Evolutionary conservation across 2,888 invertebrate genomes (phyloP), one percentile per base, ranked within the genome.

Genomic region (Atethmia centrago): DNA sequence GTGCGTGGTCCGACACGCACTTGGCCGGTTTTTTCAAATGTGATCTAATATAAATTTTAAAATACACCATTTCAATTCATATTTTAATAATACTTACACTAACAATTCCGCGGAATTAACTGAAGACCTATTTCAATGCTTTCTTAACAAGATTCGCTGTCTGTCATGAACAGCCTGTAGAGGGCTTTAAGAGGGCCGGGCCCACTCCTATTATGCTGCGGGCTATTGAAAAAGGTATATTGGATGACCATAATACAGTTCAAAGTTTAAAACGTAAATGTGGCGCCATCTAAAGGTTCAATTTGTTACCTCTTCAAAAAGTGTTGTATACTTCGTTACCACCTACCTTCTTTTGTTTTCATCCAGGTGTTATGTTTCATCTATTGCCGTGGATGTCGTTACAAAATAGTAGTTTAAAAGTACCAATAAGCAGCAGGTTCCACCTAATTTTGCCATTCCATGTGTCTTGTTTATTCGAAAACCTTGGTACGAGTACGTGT

Each of bases 201-300:
- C 36, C 31, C 53, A 36, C 80, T 82, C 65, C 61, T 66, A 77
- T 77, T 80, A 82, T 66, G 61, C 53, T 63, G 36, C 82, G 72
- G 36, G 62, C 58, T 56, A 78, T 71, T 45, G 45, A 81, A 69
- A 69, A 82, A 64, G 25, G 51, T 78, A 65, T 65, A 68, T 65
- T 65, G 51, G 28, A 71, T 53, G 68, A 65, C 53, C 21, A 55
- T 69, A 71, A 53, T 68, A 56, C 40, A 51, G 51, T 31, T 16
- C 19, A 3, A 19, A 58, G 25, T 42, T 47, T 42, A n/a, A 53
- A 64, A 55, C 21, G 9, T 51, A 7, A 14, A 14, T 49, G 12
- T 49, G 12, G 21, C 28, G 63, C 28, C 47, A 74, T 74, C n/a
- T 55, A 19, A 66, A 12, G 12, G 19, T 19, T 10, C 1, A 4